Base-by-base conservation (phyloP, 2,888 invertebrate species). In the Theodoxus fluviatilis region DNA sequence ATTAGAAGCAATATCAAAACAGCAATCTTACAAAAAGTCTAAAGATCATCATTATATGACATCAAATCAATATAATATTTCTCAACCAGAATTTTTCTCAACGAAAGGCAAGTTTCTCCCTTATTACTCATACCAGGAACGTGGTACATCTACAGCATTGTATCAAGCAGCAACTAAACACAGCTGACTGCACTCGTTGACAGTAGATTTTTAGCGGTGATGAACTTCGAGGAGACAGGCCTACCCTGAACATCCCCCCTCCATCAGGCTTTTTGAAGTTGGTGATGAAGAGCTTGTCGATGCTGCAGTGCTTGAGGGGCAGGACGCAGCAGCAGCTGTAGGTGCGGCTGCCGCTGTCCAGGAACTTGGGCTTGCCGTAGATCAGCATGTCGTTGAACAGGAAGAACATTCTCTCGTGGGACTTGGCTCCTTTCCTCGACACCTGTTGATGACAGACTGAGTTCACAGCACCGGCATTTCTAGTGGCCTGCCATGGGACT, bases 331-430 rank as follows among this genome's bases (percentile, higher is more conserved):
- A 90, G 76, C 92, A 91, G 0, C 91, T 90, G 79, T 90, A 90
- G 15, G 90, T 81, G 38, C 75, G 77, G 31, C 76, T 89, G 2
- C 89, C 88, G 0, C 90, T 88, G 66, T 90, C 89, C 3, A 88
- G 84, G 22, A 90, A 90, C 68, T 89, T 86, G 67, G 91, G 89
- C 87, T 93, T 93, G 80, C 92, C 93, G 81, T 92, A 93, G 84
- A 94, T 88, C 59, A 94, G 88, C 78, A 92, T 91, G 81, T 94
- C 94, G 22, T 90, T 92, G 87, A 93, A 90, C 22, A 93, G 88
- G 75, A 93, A 90, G 74, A 93, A 91, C 82, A 92, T 92, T 7
- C 92, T 87, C 77, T 90, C 90, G 70, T 90, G 81, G 18, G 85
- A 84, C 64, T 81, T 80, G 7, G 81, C 82, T 28, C 84, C 85